A percentile compares a stretch with the other conserved stretches of the same genome.
phyloP scores from a whole-genome alignment of 2,113 vertebrate species.

The Platysternon megacephalum region DNA sequence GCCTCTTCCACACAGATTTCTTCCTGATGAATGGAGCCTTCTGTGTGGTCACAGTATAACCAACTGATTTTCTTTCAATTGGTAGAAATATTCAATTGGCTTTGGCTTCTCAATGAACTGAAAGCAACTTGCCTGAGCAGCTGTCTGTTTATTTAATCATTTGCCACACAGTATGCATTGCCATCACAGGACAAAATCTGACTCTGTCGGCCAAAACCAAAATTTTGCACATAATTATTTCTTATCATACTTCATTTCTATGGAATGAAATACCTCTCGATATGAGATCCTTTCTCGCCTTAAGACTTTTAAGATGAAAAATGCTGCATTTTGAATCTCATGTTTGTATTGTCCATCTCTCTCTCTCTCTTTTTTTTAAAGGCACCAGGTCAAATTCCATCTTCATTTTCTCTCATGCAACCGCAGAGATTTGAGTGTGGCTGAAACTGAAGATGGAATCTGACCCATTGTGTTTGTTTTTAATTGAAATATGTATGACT shows the following conservation, averaged over 20 bases:
- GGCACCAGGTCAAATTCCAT: constrained; percentile 60
- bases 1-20: background rate
- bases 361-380: constrained; percentile 61
- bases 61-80: constrained; percentile 51
- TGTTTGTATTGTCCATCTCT: constrained; percentile 54
- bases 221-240: constrained; percentile 64
- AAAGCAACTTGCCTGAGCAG: constrained; percentile 52
- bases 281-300: constrained; percentile 52
- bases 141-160: constrained; percentile 75
- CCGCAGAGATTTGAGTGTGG: constrained; percentile 60
- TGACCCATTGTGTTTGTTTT: constrained; percentile 79
- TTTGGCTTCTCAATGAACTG: constrained; percentile 55
- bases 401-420: constrained; percentile 61
- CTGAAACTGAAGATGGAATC: constrained; percentile 73
- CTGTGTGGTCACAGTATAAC: constrained; percentile 64
- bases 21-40: constrained; percentile 2
- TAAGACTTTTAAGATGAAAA: constrained; percentile 46
- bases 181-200: constrained; percentile 46
- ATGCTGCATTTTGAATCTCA: constrained; percentile 42
- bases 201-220: constrained; percentile 40
- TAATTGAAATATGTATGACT: constrained; percentile 76
- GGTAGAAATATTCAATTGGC: constrained; percentile 47
- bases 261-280: constrained; percentile 60
- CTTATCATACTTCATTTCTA: constrained; percentile 54
- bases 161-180: constrained; percentile 63